phyloP scores from a whole-genome alignment of 2,113 vertebrate species.

The Cacatua alba region DNA sequence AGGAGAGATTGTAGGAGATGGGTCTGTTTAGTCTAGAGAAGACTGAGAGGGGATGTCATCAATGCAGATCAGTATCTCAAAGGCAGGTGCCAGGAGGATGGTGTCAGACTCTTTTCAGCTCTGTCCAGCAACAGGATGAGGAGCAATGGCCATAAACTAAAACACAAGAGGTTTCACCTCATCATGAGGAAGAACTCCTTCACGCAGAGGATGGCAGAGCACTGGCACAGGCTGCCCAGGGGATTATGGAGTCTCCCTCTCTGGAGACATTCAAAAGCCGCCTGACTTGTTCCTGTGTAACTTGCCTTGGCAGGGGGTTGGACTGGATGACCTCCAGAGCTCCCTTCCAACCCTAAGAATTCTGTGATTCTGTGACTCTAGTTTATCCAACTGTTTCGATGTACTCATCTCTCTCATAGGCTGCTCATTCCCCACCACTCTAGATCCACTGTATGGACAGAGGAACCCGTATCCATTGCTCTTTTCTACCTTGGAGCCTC shows the following conservation, averaged over 20 bases:
- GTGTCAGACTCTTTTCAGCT: neutral
- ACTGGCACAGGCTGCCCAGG: neutral
- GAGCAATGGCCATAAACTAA: neutral
- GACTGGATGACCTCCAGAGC: neutral
- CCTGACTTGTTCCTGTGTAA: neutral
- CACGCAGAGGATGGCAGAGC: neutral
- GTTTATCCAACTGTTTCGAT: neutral
- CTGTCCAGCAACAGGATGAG: neutral
- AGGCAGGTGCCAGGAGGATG: neutral
- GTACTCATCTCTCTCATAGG: neutral
- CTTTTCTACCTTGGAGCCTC: neutral
- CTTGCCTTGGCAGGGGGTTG: neutral
- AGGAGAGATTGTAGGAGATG: neutral
- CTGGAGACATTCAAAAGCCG: neutral
- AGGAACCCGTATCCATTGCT: neutral
- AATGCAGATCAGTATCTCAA: neutral
- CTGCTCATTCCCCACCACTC: neutral
- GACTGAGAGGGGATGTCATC: neutral
- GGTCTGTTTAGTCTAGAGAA: neutral
- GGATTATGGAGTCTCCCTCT: neutral
- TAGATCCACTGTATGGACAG: neutral
- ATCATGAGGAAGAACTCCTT: neutral
- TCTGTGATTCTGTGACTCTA: neutral
- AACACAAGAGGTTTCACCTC: neutral
- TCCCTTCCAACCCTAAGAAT: neutral